These are phyloP conservation scores for Oxyura jamaicensis DNA, from an alignment of 2,113 vertebrate species.

Conservation along the genomic window DNA sequence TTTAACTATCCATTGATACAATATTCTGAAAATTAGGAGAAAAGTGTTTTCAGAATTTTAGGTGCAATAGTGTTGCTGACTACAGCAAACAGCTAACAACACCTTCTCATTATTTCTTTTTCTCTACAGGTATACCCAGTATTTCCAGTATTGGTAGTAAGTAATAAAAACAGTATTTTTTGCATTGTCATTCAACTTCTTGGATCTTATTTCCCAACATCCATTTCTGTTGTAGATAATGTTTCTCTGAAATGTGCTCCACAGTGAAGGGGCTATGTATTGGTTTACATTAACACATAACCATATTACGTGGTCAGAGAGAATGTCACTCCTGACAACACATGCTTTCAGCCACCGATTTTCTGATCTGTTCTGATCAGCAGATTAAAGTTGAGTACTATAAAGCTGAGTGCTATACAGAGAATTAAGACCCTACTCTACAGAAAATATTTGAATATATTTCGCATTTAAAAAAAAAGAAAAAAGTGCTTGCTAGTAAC, in stretches of 20 bases:
- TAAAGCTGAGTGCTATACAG: background rate
- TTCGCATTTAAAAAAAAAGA: background rate
- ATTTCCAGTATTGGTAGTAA: conserved; percentile 98
- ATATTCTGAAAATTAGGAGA: background rate
- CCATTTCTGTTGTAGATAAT: conserved; percentile 83
- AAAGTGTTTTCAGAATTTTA: background rate
- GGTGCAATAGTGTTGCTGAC: background rate
- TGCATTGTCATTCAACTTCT: conserved; percentile 79
- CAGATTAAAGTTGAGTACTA: no score
- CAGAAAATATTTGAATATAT: background rate
- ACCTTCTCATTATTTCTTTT: conserved; percentile 68
- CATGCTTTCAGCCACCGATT: background rate
- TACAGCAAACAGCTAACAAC: conserved; percentile 51
- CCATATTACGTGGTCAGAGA: background rate
- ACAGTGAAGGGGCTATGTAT: conserved; percentile 42
- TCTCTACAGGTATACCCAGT: conserved; percentile 91
- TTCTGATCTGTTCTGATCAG: background rate
- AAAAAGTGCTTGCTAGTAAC: background rate
- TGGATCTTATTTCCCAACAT: conserved; percentile 82
- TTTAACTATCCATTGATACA: background rate
- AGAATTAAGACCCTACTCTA: background rate
- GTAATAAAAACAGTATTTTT: conserved; percentile 84
- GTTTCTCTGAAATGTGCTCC: background rate
- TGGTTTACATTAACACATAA: conserved; percentile 16
- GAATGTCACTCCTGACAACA: background rate